phyloP scores from a whole-genome alignment of 2,888 invertebrate genomes.

The Elmis aenea region DNA sequence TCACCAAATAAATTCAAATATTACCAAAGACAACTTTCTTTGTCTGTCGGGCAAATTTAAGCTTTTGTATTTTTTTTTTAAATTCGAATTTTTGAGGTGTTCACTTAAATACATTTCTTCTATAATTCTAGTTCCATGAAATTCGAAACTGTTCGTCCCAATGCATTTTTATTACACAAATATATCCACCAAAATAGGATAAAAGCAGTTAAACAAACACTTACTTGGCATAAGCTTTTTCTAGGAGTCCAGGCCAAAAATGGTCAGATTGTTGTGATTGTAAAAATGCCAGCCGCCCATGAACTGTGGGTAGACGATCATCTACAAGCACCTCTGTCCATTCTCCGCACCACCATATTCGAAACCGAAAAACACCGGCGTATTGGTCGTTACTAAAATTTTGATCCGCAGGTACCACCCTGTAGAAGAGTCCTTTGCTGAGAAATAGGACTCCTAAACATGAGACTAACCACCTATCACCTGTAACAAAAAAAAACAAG shows the following conservation, averaged over 20 bases:
- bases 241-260: conserved; percentile 84
- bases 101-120: no score
- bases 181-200: no score
- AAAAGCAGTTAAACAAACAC: no score
- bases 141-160: no score
- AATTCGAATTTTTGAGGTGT: no score
- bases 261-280: conserved; percentile 76
- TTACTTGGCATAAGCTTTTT: conserved; percentile 91
- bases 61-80: no score
- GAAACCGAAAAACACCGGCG: conserved; percentile 80
- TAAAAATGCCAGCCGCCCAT: conserved; percentile 79
- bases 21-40: no score
- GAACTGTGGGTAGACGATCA: conserved; percentile 83
- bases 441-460: conserved; percentile 80
- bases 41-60: no score
- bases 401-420: conserved; percentile 89
- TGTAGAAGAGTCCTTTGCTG: conserved; percentile 81
- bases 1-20: no score
- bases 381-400: conserved; percentile 65
- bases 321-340: conserved; percentile 89
- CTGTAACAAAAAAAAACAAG: conserved; percentile 49
- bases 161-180: no score
- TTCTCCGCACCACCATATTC: conserved; percentile 91
- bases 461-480: conserved; percentile 87
- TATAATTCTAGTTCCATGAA: no score